phyloP scores from a whole-genome alignment of 2,888 invertebrate species.

The Drosophila mercatorum region DNA sequence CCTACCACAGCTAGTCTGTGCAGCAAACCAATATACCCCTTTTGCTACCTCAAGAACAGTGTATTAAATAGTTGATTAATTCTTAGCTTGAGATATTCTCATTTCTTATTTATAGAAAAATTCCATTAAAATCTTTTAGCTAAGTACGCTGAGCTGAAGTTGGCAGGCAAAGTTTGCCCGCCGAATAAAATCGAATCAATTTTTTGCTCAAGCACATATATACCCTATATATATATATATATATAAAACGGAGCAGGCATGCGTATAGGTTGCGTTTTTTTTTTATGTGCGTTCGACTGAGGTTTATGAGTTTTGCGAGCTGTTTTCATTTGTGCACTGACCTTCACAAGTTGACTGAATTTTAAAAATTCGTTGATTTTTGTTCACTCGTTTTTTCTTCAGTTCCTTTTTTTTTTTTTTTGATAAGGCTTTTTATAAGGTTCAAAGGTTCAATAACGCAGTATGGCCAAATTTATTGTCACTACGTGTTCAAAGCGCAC shows the following conservation, averaged over 20 bases:
- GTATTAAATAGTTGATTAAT: background rate
- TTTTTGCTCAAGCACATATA: background rate
- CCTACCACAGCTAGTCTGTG: no score
- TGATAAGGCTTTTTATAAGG: conserved; percentile 48
- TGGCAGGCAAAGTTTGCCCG: background rate
- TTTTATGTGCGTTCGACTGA: background rate
- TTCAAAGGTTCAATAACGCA: conserved; percentile 67
- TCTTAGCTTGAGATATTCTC: background rate
- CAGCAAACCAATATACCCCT: background rate
- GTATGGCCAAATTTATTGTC: conserved; percentile 67
- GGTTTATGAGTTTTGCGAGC: conserved; percentile 4
- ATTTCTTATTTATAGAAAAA: conserved; percentile 2
- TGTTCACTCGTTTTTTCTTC: background rate
- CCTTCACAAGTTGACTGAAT: conserved; percentile 62
- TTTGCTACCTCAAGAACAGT: background rate
- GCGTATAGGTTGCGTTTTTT: conserved; percentile 4
- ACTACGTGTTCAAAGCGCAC: conserved; percentile 61
- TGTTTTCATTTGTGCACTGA: conserved; percentile 40
- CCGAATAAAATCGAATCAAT: background rate
- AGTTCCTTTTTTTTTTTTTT: conserved; percentile 29
- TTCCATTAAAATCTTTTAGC: conserved; percentile 1
- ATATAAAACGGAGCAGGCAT: background rate
- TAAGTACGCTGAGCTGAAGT: background rate
- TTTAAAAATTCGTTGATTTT: conserved; percentile 39
- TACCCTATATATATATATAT: background rate